Percentiles rank a stretch among this genome's conserved stretches.
These are phyloP conservation scores for Acholoe squamosa DNA, from an alignment of 2,888 invertebrate genomes.

Conservation along the genomic window DNA sequence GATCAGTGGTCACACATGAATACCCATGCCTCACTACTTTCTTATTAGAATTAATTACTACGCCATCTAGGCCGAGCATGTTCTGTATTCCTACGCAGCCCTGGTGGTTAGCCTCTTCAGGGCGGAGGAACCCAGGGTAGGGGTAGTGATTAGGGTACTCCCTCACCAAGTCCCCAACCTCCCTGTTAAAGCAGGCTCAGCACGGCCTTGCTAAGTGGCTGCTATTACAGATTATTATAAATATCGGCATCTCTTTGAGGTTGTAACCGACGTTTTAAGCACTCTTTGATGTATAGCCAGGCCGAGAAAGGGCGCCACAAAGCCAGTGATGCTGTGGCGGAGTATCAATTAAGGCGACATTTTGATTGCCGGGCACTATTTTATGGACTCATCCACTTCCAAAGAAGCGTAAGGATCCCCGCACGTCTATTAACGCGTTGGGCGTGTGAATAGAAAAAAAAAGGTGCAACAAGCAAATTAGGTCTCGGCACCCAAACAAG, in stretches of 20 bases:
- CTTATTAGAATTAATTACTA: constrained; percentile 4
- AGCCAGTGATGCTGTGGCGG: constrained; percentile 6
- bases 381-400: constrained; percentile 23
- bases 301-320: neutral
- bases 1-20: neutral
- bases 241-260: constrained; percentile 26
- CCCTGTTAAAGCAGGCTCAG: neutral
- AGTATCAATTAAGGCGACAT: constrained; percentile 6
- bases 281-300: neutral
- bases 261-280: constrained; percentile 23
- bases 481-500: neutral
- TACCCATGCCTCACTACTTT: neutral
- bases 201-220: neutral
- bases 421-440: constrained; percentile 9
- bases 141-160: neutral
- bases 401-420: constrained; percentile 29
- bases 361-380: constrained; percentile 38
- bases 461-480: constrained; percentile 42
- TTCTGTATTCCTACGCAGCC: constrained; percentile 28
- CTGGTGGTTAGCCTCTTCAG: neutral
- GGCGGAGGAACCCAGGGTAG: neutral
- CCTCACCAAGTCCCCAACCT: neutral
- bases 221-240: constrained; percentile 30
- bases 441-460: neutral
- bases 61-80: neutral